phyloP scores from a whole-genome alignment of 2,888 invertebrate genomes.

The Perdita meconis region DNA sequence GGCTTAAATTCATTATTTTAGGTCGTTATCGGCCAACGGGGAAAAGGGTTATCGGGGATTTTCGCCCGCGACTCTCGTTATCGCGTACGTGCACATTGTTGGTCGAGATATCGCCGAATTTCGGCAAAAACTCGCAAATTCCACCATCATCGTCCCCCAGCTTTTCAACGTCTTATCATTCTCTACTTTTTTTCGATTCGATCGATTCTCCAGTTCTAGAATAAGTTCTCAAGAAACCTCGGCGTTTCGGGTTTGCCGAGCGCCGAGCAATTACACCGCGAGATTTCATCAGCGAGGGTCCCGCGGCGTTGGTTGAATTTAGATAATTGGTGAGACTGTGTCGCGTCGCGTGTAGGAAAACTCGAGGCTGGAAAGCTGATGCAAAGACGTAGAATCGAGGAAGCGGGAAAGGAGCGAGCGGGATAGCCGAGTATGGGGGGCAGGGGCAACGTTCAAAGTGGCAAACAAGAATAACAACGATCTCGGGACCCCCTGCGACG shows the following conservation, averaged over 20 bases:
- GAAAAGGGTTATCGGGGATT: slow-evolving; percentile 67
- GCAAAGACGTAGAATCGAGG: neutral
- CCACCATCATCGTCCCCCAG: no score
- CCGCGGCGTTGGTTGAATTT: slow-evolving; percentile 21
- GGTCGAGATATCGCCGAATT: neutral
- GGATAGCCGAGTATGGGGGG: slow-evolving; percentile 1
- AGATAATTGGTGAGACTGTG: slow-evolving; percentile 47
- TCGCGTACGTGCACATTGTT: slow-evolving; percentile 1
- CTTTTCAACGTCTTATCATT: neutral
- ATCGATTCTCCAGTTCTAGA: neutral
- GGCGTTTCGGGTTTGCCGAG: neutral
- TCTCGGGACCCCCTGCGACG: slow-evolving; percentile 78
- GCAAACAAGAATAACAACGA: slow-evolving; percentile 62
- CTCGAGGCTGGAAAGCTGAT: neutral
- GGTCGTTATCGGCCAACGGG: slow-evolving; percentile 51
- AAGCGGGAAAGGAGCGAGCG: neutral
- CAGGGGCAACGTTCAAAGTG: slow-evolving; percentile 51
- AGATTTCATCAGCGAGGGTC: slow-evolving; percentile 60
- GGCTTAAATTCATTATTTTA: slow-evolving; percentile 65
- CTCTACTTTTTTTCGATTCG: no score
- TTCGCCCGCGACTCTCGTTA: slow-evolving; percentile 34
- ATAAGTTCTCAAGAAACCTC: neutral
- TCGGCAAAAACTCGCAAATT: neutral
- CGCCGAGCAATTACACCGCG: slow-evolving; percentile 37
- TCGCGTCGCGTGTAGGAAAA: slow-evolving; percentile 21